Base-by-base conservation (phyloP, 1,140 invertebrate species). In the Parasteatoda tepidariorum region DNA sequence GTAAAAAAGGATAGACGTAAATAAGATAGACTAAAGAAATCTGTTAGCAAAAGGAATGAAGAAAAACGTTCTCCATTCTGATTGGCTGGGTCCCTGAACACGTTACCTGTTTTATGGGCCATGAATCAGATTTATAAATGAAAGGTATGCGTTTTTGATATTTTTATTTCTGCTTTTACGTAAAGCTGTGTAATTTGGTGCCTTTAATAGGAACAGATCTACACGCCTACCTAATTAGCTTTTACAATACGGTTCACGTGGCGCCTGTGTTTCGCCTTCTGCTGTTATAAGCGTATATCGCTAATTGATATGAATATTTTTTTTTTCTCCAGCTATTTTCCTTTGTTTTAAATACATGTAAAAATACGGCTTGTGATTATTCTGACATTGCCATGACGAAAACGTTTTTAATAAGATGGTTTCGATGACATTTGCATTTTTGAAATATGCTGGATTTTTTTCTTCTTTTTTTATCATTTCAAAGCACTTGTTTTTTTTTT, bases 81-180 rank as follows among this genome's bases (percentile, higher is more conserved):
- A 78, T 78, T 64, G 59, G 59, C 24, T 41, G 3, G 11, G 6
- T 5, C 48, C 13, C 15, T 9, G 30, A 41, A 33, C 61, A 78
- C 74, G 74, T 48, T 62, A 24, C 26, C 0, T 6, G 41, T 66
- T 78, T 78, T 78, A 78, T 31, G 74, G 61, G 7, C 61, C 61
- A 78, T 78, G 74, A 78, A 78, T 78, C 74, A 78, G 74, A 66
- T 66, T 78, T 66, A 62, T 78, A 66, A 78, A 78, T 78, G 74
- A 57, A 78, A 78, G 74, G 74, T 64, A 75, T 75, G 68, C 15
- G 41, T 68, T 68, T 41, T 18, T 6, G n/a, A 13, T 64, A 18
- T 24, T 15, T 54, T 34, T 59, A 33, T 28, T 26, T 28, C 24
- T 54, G 11, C 66, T 26, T 75, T 75, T 75, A 57, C 59, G 33